phyloP scores from a whole-genome alignment of 2,888 invertebrate genomes.

The Dinocampus coccinellae region DNA sequence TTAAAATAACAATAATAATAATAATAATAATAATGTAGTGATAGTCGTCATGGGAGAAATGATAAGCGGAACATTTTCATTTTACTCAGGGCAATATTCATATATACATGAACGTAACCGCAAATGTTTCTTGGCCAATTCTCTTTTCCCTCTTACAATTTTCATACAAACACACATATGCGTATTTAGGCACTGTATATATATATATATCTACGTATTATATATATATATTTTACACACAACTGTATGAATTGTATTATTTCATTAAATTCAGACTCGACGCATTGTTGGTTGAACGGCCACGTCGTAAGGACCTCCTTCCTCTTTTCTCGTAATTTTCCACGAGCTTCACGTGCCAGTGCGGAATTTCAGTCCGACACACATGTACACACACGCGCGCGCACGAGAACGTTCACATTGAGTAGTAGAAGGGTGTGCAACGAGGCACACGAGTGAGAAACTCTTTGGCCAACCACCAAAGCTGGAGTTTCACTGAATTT shows the following conservation, averaged over 20 bases:
- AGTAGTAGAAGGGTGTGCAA: slow-evolving; percentile 21
- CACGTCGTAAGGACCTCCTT: slow-evolving; percentile 18
- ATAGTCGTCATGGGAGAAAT: no score
- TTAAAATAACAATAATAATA: no score
- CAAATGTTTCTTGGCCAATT: neutral
- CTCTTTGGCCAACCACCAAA: slow-evolving; percentile 13
- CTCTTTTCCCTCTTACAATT: no score
- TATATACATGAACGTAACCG: neutral
- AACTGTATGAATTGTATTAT: slow-evolving; percentile 19
- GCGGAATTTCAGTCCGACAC: slow-evolving; percentile 5
- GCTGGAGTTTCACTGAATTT: neutral
- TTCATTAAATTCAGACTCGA: slow-evolving; percentile 15
- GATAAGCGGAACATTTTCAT: neutral
- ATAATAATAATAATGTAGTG: no score
- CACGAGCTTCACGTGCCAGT: slow-evolving; percentile 4
- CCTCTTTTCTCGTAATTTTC: slow-evolving; percentile 16
- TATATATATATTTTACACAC: neutral
- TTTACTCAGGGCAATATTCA: neutral
- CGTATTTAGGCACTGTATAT: neutral
- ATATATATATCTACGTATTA: neutral
- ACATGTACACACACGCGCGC: no score
- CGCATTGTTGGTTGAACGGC: slow-evolving; percentile 2
- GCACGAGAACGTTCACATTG: neutral
- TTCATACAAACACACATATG: no score
- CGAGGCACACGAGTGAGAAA: slow-evolving; percentile 6